Evolutionary conservation across 2,113 vertebrate genomes (phyloP).

Genomic region (Plestiodon gilberti): DNA sequence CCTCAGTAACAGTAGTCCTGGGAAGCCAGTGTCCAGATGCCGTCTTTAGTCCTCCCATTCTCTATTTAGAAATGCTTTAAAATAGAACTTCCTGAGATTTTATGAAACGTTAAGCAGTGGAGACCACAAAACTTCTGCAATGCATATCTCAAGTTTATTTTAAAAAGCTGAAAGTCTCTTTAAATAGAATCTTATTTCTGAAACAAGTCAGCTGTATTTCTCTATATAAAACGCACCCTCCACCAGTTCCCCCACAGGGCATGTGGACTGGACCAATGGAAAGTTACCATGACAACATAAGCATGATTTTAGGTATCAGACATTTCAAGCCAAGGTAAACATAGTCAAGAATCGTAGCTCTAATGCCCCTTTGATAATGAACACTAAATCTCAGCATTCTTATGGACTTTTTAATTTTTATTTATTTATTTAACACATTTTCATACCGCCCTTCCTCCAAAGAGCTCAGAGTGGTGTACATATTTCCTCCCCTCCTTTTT

Average conservation of each 20-base stretch:
- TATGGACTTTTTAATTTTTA: conserved; percentile 57
- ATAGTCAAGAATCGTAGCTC: conserved; percentile 62
- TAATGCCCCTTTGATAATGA: conserved; percentile 64
- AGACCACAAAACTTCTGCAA: conserved; percentile 18
- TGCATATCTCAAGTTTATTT: conserved; percentile 55
- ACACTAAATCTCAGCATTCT: conserved; percentile 58
- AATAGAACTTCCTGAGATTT: conserved; percentile 46
- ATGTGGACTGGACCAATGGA: conserved; percentile 74
- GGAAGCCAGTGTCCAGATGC: neutral
- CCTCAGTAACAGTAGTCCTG: neutral
- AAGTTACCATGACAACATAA: conserved; percentile 81
- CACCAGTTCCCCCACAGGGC: conserved; percentile 73
- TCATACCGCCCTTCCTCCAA: too few species aligned
- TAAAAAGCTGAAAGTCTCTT: conserved; percentile 63
- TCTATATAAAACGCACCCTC: conserved; percentile 65
- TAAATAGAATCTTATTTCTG: conserved; percentile 70
- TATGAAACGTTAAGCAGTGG: conserved; percentile 48
- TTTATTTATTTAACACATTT: too few species aligned
- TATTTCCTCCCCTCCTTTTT: too few species aligned
- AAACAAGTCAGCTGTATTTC: conserved; percentile 63
- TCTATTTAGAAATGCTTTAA: neutral
- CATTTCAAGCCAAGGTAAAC: conserved; percentile 71
- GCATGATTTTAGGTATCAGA: conserved; percentile 79
- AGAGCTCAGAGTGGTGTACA: too few species aligned
- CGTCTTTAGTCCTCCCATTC: neutral